Evolutionary conservation across 2,888 invertebrate genomes (phyloP), one percentile per base, ranked within the genome.

Genomic region (Axea sp.): DNA sequence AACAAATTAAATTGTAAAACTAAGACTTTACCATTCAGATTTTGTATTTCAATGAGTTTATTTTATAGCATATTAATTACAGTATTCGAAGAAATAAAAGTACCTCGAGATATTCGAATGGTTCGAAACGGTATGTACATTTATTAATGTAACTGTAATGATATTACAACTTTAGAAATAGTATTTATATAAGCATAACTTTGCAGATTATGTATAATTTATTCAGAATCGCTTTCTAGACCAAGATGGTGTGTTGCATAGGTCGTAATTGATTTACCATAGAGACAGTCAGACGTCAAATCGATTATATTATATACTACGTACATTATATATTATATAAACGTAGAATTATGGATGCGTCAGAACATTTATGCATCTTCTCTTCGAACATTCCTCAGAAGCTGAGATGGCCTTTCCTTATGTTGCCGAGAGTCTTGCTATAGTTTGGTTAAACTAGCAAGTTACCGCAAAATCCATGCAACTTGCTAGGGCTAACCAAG

Each of bases 371-470:
- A 73, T 76, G 71, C 67, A 64, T 57, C 65, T 62, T 59, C 53
- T 57, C 26, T 14, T 11, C 73, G 77, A 73, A 77, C 76, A 77
- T 77, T 76, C 65, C 77, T 75, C 75, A 80, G 77, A 77, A 77
- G 77, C 57, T 59, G 35, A 28, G 47, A n/a, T 41, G 62, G 37
- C 8, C 14, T 11, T 41, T 55, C 60, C 51, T 59, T 26, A 28
- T n/a, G 37, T 17, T 37, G 51, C 31, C 7, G 47, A 53, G 35
- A 57, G 59, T 45, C 57, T 75, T 64, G 49, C 62, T 28, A 19
- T 37, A 68, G 72, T 64, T 68, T 68, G 64, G 68, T 59, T 64
- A 45, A 64, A 75, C 68, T 68, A 67, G 51, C 51, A 49, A 64
- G 59, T 64, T 72, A 59, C 75, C 68, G 15, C 68, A 68, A 72